Evolutionary conservation across 1,140 invertebrate genomes (phyloP), one percentile per base, ranked within the genome.

Genomic region (Drosophila truncata): DNA sequence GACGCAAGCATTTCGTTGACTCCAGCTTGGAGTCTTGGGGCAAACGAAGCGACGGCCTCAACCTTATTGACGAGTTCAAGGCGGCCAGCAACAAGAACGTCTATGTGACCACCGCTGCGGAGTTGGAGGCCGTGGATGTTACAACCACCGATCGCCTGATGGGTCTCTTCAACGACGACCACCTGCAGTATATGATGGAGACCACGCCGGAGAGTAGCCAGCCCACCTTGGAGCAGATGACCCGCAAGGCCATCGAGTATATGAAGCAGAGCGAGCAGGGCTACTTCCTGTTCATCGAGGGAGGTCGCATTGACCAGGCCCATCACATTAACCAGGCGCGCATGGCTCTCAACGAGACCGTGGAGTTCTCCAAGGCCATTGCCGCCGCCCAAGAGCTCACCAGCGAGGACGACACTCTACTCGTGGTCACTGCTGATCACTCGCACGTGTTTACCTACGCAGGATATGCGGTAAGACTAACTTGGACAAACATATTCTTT

Each of bases 211-310:
- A 20, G 16, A 91, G 61, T 18, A 94, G 92, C 73, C 94, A 96
- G 50, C 96, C 96, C 4, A 94, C 94, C 3, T 92, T 98, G 4
- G 94, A 94, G 47, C 96, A 98, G 92, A 98, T 98, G 97, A 97
- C 96, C 0, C 93, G 94, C 81, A 95, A 95, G 72, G 97, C 97
- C 9, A 96, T 98, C 37, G 94, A 96, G 82, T 94, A 98, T 10
- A 93, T 98, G 27, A 93, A 94, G 3, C 95, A 95, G 72, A 87
- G 27, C 16, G 67, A 76, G 4, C 94, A 97, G 47, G 97, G 97
- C 18, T 96, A 93, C 75, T 95, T 96, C 74, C 63, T 91, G 31
- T 93, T 92, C 78, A 93, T 95, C 23, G 84, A 95, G 90, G 95
- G 95, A 14, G 96, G 96, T 0, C 95, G 95, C 69, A 98, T 98